Evolutionary conservation across 1,140 invertebrate genomes (phyloP).

Genomic region (Yoshiicerus persimilis): DNA sequence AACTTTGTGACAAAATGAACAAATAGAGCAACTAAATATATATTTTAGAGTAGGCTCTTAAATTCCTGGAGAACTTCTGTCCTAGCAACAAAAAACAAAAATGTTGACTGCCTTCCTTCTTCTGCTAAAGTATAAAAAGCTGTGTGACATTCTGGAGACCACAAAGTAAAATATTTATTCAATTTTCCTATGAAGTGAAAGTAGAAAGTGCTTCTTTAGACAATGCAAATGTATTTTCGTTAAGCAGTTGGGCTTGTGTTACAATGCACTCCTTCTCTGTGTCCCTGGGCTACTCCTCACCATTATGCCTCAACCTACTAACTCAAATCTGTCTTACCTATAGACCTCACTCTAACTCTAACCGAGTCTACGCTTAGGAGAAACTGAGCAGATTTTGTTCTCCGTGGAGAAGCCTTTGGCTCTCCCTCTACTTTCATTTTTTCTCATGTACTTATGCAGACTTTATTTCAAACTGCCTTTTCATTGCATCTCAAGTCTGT

Average conservation of each 20-base stretch:
- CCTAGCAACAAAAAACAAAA: not conserved
- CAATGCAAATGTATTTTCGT: not conserved
- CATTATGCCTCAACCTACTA: not conserved
- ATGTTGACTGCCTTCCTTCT: not conserved
- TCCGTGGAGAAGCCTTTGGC: not conserved
- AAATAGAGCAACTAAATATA: not conserved
- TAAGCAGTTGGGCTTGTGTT: not conserved
- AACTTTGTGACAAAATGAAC: not conserved
- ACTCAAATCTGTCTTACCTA: not conserved
- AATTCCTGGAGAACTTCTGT: not conserved
- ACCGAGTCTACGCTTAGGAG: not conserved
- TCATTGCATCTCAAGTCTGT: not conserved
- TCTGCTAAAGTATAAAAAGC: not conserved
- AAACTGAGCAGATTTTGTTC: not conserved
- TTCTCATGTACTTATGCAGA: not conserved
- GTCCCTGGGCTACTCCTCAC: not conserved
- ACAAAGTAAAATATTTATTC: slow-evolving; percentile 1
- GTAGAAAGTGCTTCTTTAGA: not conserved
- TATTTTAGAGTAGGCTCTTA: not conserved
- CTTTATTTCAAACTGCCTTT: not conserved
- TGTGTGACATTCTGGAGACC: not conserved
- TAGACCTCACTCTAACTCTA: not conserved
- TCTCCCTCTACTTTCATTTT: not conserved
- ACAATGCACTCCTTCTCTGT: not conserved
- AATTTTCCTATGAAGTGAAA: not conserved